Conservation (phyloP, 2,113 vertebrate species). For the Pleuronectes platessa region DNA sequence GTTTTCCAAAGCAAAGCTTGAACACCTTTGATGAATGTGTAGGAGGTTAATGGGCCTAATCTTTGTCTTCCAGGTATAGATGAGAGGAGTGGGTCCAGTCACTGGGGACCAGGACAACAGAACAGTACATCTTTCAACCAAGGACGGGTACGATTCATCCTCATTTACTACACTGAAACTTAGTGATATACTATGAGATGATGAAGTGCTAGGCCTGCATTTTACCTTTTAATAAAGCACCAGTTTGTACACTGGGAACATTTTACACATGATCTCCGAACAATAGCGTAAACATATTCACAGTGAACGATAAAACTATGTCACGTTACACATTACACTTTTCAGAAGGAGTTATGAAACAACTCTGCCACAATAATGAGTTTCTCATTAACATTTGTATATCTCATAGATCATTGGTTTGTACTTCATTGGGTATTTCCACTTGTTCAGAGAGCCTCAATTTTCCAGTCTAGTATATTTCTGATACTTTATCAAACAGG, state of each 20-base stretch:
- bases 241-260: neutral
- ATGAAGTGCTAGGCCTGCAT: neutral
- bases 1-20: constrained; percentile 30
- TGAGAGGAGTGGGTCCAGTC: constrained; percentile 87
- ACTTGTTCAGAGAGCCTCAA: too few relatives aligned
- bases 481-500: too few relatives aligned
- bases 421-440: too few relatives aligned
- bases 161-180: constrained; percentile 4
- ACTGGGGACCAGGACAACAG: constrained; percentile 91
- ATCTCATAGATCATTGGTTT: neutral
- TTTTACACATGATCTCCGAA: neutral
- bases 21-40: constrained; percentile 16
- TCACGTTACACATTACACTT: too few relatives aligned
- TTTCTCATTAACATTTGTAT: neutral
- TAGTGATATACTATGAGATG: neutral
- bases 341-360: neutral
- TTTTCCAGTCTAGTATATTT: too few relatives aligned
- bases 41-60: constrained; percentile 29
- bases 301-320: neutral
- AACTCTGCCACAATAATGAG: neutral
- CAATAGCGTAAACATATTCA: neutral
- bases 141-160: constrained; percentile 84
- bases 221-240: neutral
- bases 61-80: constrained; percentile 86
- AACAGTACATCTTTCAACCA: constrained; percentile 90